A percentile compares a stretch with the other conserved stretches of the same genome.
Conservation (phyloP, 2,113 vertebrate genomes). For the Heptranchias perlo region DNA sequence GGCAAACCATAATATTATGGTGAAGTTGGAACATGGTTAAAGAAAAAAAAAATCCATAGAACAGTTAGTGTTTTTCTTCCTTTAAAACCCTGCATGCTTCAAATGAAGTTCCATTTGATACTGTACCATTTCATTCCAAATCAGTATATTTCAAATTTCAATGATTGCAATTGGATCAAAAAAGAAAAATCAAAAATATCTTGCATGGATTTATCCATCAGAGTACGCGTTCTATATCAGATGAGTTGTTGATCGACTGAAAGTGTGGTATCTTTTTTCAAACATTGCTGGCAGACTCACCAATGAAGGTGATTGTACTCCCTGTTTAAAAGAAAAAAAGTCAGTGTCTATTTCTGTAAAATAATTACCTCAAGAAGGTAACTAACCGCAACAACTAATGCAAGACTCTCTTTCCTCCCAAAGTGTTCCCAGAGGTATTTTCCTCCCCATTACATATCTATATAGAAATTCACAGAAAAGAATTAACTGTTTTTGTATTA, state of each 20-base stretch:
- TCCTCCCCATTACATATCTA: not conserved
- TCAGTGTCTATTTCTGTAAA: not conserved
- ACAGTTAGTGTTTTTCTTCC: not conserved
- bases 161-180: not conserved
- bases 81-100: not conserved
- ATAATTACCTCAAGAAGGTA: not conserved
- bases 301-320: conserved; percentile 80
- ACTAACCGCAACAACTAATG: not conserved
- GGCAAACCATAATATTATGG: not conserved
- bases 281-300: conserved; percentile 78
- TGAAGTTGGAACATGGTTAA: not conserved
- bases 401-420: not conserved
- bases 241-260: conserved; percentile 88
- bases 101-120: not conserved
- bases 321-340: conserved; percentile 51
- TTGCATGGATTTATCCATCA: not conserved
- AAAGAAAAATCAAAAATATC: not conserved
- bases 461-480: too few species aligned
- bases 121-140: not conserved
- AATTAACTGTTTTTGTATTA: too few species aligned
- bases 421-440: not conserved
- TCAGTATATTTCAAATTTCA: not conserved
- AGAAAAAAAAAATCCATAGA: not conserved
- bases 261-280: conserved; percentile 84
- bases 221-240: conserved; percentile 65